Evolutionary conservation across 2,113 vertebrate genomes (phyloP).

Genomic region (Acinonyx jubatus): DNA sequence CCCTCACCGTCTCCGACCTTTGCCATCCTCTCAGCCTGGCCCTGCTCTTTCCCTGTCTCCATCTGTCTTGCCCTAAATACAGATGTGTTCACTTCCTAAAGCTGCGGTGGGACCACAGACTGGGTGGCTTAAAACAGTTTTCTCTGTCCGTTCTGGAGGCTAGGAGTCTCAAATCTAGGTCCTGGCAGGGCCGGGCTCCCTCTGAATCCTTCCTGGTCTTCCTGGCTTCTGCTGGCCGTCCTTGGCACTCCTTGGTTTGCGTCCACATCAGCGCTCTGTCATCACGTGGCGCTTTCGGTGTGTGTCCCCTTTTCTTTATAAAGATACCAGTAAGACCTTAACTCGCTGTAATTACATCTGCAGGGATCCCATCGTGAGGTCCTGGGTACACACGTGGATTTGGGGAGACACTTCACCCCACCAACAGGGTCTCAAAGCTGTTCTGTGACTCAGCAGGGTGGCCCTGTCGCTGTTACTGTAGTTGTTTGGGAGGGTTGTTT

Average conservation of each 20-base stretch:
- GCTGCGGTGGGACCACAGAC: not conserved
- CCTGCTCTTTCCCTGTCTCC: not conserved
- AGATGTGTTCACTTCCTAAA: fast-evolving
- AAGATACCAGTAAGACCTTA: not conserved
- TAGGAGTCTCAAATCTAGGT: not conserved
- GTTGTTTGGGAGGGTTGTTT: not conserved
- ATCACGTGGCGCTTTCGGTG: fast-evolving
- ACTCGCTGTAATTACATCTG: not conserved
- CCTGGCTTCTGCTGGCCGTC: fast-evolving
- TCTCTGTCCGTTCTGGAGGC: not conserved
- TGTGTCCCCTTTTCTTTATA: not conserved
- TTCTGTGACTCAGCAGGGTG: not conserved
- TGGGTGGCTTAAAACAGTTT: not conserved
- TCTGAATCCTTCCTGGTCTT: not conserved
- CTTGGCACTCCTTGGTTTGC: not conserved
- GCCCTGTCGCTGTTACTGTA: fast-evolving
- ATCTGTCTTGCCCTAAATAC: not conserved
- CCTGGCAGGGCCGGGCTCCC: fast-evolving
- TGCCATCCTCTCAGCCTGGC: fast-evolving
- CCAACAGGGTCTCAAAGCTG: not conserved
- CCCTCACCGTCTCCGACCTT: too few relatives aligned
- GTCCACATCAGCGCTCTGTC: not conserved
- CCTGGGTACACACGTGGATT: not conserved
- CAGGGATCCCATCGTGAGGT: not conserved
- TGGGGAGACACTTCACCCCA: fast-evolving